A percentile compares a stretch with the other conserved stretches of the same genome.
phyloP scores from a whole-genome alignment of 2,113 vertebrate genomes.

The Callospermophilus lateralis region DNA sequence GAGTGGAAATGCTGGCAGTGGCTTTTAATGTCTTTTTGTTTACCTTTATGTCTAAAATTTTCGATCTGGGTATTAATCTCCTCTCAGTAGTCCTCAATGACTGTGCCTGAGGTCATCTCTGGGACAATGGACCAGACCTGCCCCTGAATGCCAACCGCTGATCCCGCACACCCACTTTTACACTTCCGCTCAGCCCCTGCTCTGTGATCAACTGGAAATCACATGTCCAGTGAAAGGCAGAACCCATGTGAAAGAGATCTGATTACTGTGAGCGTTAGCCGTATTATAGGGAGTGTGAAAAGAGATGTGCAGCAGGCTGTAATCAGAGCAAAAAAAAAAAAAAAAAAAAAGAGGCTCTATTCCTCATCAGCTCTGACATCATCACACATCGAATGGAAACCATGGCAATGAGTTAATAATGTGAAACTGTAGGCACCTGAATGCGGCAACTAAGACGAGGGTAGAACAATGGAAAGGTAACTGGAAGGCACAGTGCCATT shows the following conservation, averaged over 20 bases:
- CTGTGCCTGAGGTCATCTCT: background rate
- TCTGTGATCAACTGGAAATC: background rate
- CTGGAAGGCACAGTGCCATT: background rate
- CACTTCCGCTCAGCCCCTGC: background rate
- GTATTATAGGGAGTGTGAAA: background rate
- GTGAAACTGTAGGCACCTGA: background rate
- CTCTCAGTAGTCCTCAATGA: background rate
- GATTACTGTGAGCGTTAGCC: background rate
- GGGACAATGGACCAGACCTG: background rate
- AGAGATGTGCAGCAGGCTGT: background rate
- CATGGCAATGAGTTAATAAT: conserved; percentile 50
- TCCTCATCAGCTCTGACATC: background rate
- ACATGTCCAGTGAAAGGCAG: background rate
- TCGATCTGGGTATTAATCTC: background rate
- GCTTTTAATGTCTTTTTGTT: background rate
- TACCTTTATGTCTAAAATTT: background rate
- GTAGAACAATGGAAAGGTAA: background rate
- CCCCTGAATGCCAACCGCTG: background rate
- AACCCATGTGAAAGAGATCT: background rate
- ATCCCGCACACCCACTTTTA: background rate
- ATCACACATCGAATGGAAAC: background rate
- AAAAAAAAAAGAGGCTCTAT: background rate
- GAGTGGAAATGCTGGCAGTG: background rate
- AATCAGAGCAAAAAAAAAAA: background rate
- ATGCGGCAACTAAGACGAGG: background rate